Base-by-base conservation (phyloP, 1,140 invertebrate genomes). In the Aphaenogaster ashmeadi region DNA sequence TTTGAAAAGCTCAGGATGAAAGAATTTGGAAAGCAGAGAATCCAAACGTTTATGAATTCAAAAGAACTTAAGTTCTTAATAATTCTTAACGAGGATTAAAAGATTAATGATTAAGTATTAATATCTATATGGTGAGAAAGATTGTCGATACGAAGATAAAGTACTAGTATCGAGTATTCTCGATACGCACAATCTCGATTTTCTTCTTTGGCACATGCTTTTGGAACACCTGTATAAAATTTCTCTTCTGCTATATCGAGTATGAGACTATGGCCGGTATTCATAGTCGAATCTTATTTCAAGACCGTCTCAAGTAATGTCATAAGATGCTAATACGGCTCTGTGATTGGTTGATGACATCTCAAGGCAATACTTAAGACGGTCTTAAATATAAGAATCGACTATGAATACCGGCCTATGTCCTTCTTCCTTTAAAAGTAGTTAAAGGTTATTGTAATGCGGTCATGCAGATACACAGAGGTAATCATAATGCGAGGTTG, bases 401-500 rank as follows among this genome's bases (percentile, higher is more conserved):
- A n/a, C n/a, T n/a, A n/a, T n/a, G n/a, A n/a, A n/a, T n/a, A n/a
- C n/a, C n/a, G n/a, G n/a, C n/a, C n/a, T n/a, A 79, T 36, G 41
- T 36, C 18, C 56, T 41, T 11, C 6, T 87, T 15, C 11, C 9
- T 71, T 84, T 80, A 69, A 85, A 71, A 58, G 64, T 44, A 77
- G 60, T 69, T 58, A 74, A 86, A 54, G 69, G 38, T 89, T 75
- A 81, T 74, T 69, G 71, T 74, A 71, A 86, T 50, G 38, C 78
- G 78, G 83, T 56, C 77, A 84, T 88, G 60, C 89, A 87, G 87
- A 88, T 91, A 91, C 87, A 85, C 36, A 91, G 90, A 91, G 89
- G 90, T 91, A 91, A 91, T 91, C 79, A 56, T 84, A 90, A 91
- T 91, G 90, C 90, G 90, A 91, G 90, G 89, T 90, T 90, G 75